Evolutionary conservation across 2,113 vertebrate genomes (phyloP), one percentile per base, ranked within the genome.

Genomic region (Labeo rohita): DNA sequence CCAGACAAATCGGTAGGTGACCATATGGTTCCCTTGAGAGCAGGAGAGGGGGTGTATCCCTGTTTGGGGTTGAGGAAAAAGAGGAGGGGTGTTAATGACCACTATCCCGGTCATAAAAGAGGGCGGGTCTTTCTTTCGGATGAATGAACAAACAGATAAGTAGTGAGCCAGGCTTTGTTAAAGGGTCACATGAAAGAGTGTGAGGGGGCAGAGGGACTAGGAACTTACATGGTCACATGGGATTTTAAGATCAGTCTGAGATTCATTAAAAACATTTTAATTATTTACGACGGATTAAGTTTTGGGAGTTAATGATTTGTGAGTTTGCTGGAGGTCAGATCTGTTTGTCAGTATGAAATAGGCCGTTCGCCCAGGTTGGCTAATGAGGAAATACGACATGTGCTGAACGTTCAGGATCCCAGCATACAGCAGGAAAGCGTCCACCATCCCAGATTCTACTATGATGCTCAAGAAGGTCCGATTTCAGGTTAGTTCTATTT

Each of bases 71-170:
- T 83, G 11, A 59, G 80, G 86, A 78, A 86, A 84, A 87, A 87
- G 91, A 34, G 80, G 86, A 87, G 74, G 91, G 86, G 88, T 78
- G 92, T 91, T 93, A 93, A 92, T 91, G 85, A 91, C 87, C 83
- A 87, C 89, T 90, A 89, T 88, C 21, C 89, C 85, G 65, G 90
- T 91, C 93, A 92, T 93, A 94, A 94, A 94, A 90, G 92, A 88
- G 91, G 94, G 92, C 82, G 93, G 93, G 90, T 87, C 91, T 82
- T 74, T 79, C 90, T 92, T 89, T 66, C 80, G 81, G 84, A 92
- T 93, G 93, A 94, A 94, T 93, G 94, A 94, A 88, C 91, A 85
- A 85, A 76, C 88, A 75, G 65, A 87, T 84, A 84, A 87, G 66
- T 84, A 83, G 52, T 84, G 85, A 88, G 89, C 83, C 72, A 39